Conservation (phyloP, 1,140 invertebrate species). For the Cyrtorhinus lividipennis region DNA sequence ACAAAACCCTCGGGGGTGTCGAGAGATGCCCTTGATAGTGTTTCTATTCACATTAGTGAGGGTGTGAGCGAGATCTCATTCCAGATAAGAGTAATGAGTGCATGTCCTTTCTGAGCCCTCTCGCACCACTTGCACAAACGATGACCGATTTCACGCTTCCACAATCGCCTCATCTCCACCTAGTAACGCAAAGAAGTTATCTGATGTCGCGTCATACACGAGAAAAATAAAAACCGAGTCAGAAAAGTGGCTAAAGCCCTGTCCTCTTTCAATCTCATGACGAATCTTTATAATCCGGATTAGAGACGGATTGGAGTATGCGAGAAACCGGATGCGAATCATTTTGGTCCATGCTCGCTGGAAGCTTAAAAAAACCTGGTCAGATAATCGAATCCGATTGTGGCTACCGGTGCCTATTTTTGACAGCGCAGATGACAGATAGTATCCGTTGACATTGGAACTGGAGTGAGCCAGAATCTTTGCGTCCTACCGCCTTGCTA, state of each 20-base stretch:
- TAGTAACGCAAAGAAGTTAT: neutral
- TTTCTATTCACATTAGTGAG: conserved; percentile 1
- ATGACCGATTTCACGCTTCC: neutral
- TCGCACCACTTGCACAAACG: neutral
- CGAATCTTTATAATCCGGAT: no score
- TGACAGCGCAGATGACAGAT: no score
- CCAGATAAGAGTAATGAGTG: conserved; percentile 2
- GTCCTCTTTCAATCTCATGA: no score
- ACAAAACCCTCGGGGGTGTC: neutral
- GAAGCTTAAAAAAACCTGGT: no score
- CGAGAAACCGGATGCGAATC: no score
- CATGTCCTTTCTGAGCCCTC: neutral
- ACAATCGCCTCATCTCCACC: neutral
- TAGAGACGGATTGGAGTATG: no score
- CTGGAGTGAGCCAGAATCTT: no score
- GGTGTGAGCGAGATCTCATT: conserved; percentile 7
- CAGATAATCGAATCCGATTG: no score
- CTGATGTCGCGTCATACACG: neutral
- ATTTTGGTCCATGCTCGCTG: no score
- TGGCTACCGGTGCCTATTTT: no score
- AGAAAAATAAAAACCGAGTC: neutral
- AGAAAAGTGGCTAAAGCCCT: neutral
- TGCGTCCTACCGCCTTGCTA: no score
- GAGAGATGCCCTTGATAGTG: neutral
- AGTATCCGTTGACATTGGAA: no score